Conservation (phyloP, 2,888 invertebrate species). For the Cephus pygmeus region DNA sequence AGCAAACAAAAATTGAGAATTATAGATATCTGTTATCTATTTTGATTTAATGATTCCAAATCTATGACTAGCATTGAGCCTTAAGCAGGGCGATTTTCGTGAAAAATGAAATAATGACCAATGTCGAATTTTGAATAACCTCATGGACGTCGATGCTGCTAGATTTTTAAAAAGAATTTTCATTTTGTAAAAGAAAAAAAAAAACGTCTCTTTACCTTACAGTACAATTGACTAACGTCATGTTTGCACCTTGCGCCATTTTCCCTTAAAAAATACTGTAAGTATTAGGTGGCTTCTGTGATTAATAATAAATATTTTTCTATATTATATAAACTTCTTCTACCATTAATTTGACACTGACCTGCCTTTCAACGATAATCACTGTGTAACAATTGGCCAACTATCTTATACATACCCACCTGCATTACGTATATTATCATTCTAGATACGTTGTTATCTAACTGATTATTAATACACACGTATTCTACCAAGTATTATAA, state of each 20-base stretch:
- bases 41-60: not conserved
- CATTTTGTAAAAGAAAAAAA: not conserved
- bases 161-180: not conserved
- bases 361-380: conserved; percentile 18
- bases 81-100: not conserved
- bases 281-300: conserved; percentile 25
- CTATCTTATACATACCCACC: not conserved
- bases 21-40: not conserved
- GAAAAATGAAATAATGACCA: not conserved
- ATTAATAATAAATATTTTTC: conserved; percentile 29
- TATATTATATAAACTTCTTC: conserved; percentile 20
- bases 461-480: not conserved
- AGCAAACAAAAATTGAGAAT: not conserved
- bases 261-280: conserved; percentile 6
- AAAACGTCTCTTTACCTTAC: conserved; percentile 1
- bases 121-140: not conserved
- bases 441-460: not conserved
- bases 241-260: not conserved
- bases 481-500: not conserved
- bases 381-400: conserved; percentile 17
- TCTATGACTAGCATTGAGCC: not conserved
- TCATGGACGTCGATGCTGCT: not conserved
- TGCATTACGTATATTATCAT: not conserved
- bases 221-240: not conserved
- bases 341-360: conserved; percentile 22